Base-by-base conservation (phyloP, 1,140 invertebrate genomes). In the Lethocerus indicus region DNA sequence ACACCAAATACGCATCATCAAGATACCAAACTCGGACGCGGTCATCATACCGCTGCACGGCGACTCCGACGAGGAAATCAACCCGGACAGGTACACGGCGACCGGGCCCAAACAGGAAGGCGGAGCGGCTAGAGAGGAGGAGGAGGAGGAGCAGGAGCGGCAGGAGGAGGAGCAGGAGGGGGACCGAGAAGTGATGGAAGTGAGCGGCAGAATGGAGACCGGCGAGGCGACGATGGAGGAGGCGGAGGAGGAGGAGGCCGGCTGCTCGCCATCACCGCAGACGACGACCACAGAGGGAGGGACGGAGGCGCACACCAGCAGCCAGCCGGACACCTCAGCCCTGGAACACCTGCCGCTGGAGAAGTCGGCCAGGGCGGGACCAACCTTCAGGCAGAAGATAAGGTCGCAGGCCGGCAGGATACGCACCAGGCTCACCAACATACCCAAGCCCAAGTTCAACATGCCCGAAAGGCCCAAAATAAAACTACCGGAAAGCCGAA, bases 261-360 rank as follows among this genome's bases (percentile, higher is more conserved):
- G 6, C 21, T 25, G 21, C 26, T 43, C 41, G 13, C 41, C 41
- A 21, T 43, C 41, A 6, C 41, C 41, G 4, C 29, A 32, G 16
- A 32, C 29, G 29, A 12, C 29, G 29, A 32, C 9, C 29, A 32
- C 29, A 40, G 16, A 16, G 5, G 37, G 21, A 40, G 37, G 16
- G 5, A 40, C n/a, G 37, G 5, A 7, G 6, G 3, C 9, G 4
- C 9, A 4, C 13, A 25, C 12, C 41, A 12, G 26, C 50, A 16
- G 35, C 42, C 48, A 66, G 71, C 5, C 69, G 71, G 76, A 80
- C 61, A 74, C 74, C 18, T 72, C 71, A 36, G 70, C 68, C 26
- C 64, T 78, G 42, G 76, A 78, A 60, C 72, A 79, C 51, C 61
- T 77, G 49, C 75, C 76, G 0, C 61, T 75, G 12, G 71, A 72